Percentiles rank a stretch among this genome's conserved stretches.
phyloP scores from a whole-genome alignment of 2,888 invertebrate genomes.

The Drosophila koepferae region DNA sequence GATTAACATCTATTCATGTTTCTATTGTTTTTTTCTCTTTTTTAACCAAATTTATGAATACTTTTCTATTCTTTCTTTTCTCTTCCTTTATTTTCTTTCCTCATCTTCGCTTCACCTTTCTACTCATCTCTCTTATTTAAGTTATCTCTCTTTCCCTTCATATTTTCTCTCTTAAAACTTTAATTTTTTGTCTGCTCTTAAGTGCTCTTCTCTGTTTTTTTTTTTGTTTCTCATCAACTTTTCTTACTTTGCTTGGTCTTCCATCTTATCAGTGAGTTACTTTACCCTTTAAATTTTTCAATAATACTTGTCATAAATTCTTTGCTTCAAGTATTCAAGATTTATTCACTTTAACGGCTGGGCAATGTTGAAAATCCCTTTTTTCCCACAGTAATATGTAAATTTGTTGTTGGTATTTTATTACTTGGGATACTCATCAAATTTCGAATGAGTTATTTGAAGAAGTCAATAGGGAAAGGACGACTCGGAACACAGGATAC shows the following conservation, averaged over 20 bases:
- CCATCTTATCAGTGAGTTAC: conserved; percentile 6
- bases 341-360: conserved; percentile 22
- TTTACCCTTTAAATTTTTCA: conserved; percentile 26
- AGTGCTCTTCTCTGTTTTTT: too few relatives aligned
- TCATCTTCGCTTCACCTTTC: neutral
- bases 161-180: neutral
- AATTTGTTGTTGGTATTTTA: conserved; percentile 51
- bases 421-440: conserved; percentile 58
- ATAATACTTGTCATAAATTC: neutral
- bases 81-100: neutral
- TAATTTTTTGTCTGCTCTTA: neutral
- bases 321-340: conserved; percentile 2
- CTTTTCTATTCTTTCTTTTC: too few relatives aligned
- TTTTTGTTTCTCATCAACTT: neutral
- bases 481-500: neutral
- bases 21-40: too few relatives aligned
- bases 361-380: conserved; percentile 28
- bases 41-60: neutral
- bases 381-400: conserved; percentile 32
- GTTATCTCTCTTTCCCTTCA: neutral
- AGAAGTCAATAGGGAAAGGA: conserved; percentile 65
- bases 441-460: conserved; percentile 72
- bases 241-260: too few relatives aligned
- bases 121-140: neutral
- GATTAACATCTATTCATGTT: too few relatives aligned